phyloP scores from a whole-genome alignment of 2,113 vertebrate genomes.

The Erythrolamprus reginae region DNA sequence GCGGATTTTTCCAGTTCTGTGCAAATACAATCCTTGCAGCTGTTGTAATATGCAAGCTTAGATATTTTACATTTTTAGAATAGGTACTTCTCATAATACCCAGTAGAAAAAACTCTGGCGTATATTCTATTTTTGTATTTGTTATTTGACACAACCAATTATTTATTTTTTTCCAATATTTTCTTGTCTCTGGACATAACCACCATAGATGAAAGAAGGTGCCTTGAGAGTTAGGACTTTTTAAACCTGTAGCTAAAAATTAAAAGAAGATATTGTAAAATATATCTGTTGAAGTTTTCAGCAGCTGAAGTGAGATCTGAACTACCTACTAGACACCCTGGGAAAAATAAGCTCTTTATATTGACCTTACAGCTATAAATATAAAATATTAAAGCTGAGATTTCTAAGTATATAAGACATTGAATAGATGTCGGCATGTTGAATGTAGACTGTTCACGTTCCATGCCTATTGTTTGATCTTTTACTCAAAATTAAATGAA shows the following conservation, averaged over 20 bases:
- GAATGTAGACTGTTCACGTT: background rate
- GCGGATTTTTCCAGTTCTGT: too few relatives aligned
- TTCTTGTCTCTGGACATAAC: too few relatives aligned
- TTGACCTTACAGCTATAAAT: background rate
- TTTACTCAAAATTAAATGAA: background rate
- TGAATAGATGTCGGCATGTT: background rate
- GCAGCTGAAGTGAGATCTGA: background rate
- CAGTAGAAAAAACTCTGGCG: too few relatives aligned
- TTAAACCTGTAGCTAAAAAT: too few relatives aligned
- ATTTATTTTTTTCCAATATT: too few relatives aligned
- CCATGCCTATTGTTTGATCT: background rate
- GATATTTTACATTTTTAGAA: too few relatives aligned
- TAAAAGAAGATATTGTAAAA: background rate
- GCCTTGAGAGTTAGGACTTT: background rate
- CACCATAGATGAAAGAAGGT: too few relatives aligned
- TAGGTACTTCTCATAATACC: too few relatives aligned
- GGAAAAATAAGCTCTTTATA: background rate
- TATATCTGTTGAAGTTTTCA: background rate
- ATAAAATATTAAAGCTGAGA: background rate
- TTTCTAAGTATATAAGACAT: background rate
- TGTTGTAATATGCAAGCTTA: too few relatives aligned
- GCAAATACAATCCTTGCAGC: too few relatives aligned
- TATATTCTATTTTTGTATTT: too few relatives aligned
- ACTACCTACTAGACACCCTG: background rate
- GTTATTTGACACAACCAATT: too few relatives aligned